These are phyloP conservation scores for Centrocercus urophasianus DNA, from an alignment of 2,113 vertebrate genomes.

Conservation along the genomic window DNA sequence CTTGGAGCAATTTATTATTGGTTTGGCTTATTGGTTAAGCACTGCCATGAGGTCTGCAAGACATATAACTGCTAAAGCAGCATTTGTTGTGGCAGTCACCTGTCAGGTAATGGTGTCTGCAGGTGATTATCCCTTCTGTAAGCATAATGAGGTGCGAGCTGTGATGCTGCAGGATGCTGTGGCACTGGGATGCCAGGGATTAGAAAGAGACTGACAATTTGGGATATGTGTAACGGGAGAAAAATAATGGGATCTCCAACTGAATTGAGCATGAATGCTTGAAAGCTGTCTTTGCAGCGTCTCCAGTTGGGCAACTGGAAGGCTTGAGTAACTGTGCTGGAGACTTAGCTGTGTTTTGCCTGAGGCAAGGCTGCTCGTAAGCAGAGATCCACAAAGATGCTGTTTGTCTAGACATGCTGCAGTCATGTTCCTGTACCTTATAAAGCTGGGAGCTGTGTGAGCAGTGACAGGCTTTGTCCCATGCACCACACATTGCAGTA, in stretches of 20 bases:
- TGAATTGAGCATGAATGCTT: neutral
- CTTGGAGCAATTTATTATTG: neutral
- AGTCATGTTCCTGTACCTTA: neutral
- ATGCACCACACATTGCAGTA: rapidly evolving
- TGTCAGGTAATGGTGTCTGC: neutral
- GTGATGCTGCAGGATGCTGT: neutral
- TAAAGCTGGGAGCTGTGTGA: neutral
- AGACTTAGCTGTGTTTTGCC: neutral
- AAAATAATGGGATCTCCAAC: rapidly evolving
- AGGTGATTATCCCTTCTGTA: neutral
- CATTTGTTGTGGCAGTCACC: neutral
- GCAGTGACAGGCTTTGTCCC: constrained; percentile 6
- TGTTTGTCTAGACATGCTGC: constrained; percentile 14
- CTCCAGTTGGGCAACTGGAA: neutral
- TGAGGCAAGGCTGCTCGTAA: neutral
- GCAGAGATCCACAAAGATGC: neutral
- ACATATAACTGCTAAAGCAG: neutral
- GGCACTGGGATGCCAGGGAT: rapidly evolving
- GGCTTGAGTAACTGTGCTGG: neutral
- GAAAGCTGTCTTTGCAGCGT: neutral
- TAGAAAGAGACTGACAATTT: neutral
- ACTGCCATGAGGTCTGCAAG: neutral
- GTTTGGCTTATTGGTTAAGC: neutral
- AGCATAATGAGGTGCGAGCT: neutral
- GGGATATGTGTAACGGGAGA: neutral